Evolutionary conservation across 2,797 vertebrate species (phyloP).

Genomic region (Tragelaphus eurycerus): DNA sequence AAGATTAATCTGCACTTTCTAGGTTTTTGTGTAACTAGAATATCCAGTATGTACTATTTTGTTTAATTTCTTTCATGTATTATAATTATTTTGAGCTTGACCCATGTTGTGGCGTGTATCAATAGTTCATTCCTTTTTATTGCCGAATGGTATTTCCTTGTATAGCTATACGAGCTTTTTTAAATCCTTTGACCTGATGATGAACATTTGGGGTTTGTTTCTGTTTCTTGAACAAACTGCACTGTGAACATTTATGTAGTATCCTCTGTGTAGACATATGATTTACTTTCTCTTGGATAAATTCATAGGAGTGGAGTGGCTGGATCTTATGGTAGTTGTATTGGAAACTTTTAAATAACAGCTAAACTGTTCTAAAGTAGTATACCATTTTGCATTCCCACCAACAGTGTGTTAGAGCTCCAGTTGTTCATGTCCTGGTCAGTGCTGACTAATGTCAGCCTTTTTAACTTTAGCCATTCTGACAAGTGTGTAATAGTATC

Average conservation of each 20-base stretch:
- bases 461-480: not conserved
- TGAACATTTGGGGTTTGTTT: not conserved
- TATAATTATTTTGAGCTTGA: not conserved
- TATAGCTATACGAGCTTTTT: not conserved
- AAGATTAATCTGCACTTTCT: not conserved
- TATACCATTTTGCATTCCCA: not conserved
- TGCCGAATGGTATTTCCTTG: not conserved
- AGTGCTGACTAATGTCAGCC: not conserved
- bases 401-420: not conserved
- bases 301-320: not conserved
- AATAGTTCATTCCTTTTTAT: not conserved
- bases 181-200: not conserved
- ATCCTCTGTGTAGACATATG: not conserved
- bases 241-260: not conserved
- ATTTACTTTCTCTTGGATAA: not conserved
- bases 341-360: not conserved
- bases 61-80: not conserved
- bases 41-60: not conserved
- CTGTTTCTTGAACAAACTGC: not conserved
- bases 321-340: not conserved
- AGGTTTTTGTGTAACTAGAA: not conserved
- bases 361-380: not conserved
- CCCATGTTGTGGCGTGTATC: not conserved
- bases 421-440: not conserved
- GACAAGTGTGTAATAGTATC: not conserved